Evolutionary conservation across 2,797 vertebrate genomes (phyloP).

Genomic region (Sphenodon punctatus): DNA sequence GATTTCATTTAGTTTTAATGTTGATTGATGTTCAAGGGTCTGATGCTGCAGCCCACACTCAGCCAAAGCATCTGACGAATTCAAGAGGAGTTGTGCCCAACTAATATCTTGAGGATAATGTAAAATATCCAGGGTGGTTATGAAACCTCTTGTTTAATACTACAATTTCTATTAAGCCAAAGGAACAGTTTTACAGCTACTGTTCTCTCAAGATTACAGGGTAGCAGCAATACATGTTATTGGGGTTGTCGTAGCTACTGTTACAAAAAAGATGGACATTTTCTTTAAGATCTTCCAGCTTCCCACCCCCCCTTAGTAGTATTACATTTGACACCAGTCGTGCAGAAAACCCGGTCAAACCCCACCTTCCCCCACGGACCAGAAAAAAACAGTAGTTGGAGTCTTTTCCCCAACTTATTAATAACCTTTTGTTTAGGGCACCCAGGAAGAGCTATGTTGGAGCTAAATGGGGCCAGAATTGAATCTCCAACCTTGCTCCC

Average conservation of each 20-base stretch:
- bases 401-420: background rate
- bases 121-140: no score
- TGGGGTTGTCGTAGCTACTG: no score
- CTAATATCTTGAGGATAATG: background rate
- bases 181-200: no score
- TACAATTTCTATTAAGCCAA: no score
- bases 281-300: no score
- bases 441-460: background rate
- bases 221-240: no score
- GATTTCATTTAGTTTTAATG: background rate
- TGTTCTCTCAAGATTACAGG: no score
- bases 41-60: background rate
- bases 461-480: background rate
- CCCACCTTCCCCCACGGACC: background rate
- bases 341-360: background rate
- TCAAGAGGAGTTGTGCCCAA: background rate
- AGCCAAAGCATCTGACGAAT: slow-evolving; percentile 29
- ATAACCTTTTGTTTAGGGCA: background rate
- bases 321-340: background rate
- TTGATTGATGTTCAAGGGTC: background rate
- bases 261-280: no score
- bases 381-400: background rate
- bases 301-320: no score
- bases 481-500: background rate
- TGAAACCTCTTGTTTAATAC: no score